A percentile compares a stretch with the other conserved stretches of the same genome.
Conservation (phyloP, 2,113 vertebrate genomes). For the Mohoua ochrocephala region DNA sequence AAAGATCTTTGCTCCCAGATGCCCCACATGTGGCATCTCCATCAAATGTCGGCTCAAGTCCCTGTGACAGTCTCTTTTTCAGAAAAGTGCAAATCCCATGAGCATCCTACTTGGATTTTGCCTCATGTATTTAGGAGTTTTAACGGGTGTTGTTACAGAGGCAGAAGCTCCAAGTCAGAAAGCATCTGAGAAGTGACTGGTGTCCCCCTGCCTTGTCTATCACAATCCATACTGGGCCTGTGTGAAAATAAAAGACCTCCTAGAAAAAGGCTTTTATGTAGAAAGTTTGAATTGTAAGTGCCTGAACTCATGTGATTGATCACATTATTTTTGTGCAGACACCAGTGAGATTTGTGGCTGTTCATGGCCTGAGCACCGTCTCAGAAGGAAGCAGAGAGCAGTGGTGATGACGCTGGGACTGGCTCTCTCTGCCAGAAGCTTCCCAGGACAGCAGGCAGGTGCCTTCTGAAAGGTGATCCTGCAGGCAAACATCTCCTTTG, state of each 20-base stretch:
- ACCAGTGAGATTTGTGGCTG: not conserved
- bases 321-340: not conserved
- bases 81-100: not conserved
- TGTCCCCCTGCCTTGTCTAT: not conserved
- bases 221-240: not conserved
- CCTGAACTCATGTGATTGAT: not conserved
- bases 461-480: not conserved
- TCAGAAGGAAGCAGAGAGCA: not conserved
- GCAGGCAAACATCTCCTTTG: not conserved
- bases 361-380: not conserved
- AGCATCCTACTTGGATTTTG: not conserved
- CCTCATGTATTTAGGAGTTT: not conserved
- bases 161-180: not conserved
- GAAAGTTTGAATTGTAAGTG: not conserved
- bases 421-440: not conserved
- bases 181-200: not conserved
- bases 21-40: rapidly evolving
- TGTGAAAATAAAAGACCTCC: not conserved
- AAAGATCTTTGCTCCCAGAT: not conserved
- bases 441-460: not conserved
- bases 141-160: not conserved
- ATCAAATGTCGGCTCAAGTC: not conserved
- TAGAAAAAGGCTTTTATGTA: not conserved
- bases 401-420: not conserved
- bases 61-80: not conserved